Base-by-base conservation (phyloP, 2,888 invertebrate species). In the Ryuthela nishihirai region DNA sequence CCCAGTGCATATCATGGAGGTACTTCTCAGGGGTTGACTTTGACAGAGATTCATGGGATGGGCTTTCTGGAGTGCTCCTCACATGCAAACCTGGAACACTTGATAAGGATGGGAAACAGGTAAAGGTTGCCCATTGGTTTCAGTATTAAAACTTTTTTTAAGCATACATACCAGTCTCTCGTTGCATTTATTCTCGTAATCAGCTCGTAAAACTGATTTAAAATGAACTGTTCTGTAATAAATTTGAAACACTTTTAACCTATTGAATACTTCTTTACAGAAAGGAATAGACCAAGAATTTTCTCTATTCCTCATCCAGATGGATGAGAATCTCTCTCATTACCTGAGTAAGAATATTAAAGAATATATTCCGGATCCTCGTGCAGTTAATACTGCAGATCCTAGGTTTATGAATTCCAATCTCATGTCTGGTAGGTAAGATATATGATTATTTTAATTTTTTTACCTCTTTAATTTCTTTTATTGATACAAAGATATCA, bases 311-410 rank as follows among this genome's bases (percentile, higher is more conserved):
- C 70, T 68, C 60, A 58, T 64, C 38, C 67, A 70, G 5, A 64
- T 70, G 17, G 68, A 71, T 39, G 72, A 72, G 58, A 69, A 69
- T 43, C 44, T 63, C 12, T 70, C 70, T 47, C 69, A 69, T 65
- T 71, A 71, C 53, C 53, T 70, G 5, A 58, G 67, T 20, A 69
- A 71, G 34, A 72, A 70, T 46, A 66, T 69, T n/a, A 26, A 58
- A 23, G 64, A 54, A 4, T 67, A 66, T 39, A 64, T 68, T 1
- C 65, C 66, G 0, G 62, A 55, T 32, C 26, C 42, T 50, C 26
- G 29, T 21, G 36, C 38, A 35, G 20, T 43, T 3, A 21, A 58
- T 21, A 36, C 10, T 23, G 32, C 49, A n/a, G 48, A 60, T 32
- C 34, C 35, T 6, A 40, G 38, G 18, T 66, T 66, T 34, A 41